Evolutionary conservation across 2,888 invertebrate species (phyloP), one percentile per base, ranked within the genome.

Genomic region (Achlya flavicornis): DNA sequence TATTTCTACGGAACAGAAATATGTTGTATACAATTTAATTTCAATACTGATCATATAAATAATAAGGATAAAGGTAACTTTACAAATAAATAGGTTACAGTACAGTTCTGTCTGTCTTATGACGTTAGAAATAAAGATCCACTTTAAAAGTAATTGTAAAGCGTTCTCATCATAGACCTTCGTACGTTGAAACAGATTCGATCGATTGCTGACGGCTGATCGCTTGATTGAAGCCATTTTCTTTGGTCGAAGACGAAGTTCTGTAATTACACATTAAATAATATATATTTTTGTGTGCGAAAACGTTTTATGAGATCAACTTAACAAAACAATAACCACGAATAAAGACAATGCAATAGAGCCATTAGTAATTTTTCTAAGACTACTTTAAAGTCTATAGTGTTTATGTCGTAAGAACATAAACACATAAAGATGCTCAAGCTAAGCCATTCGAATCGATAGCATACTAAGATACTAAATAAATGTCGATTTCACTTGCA

Each of bases 161-260:
- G 10, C 10, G 3, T 16, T 53, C 10, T 41, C 41, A 60, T 60
- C 81, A 87, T 58, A 88, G 80, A 10, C 78, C 83, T 61, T 86
- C 85, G 57, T 80, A 86, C 7, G 85, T 81, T 6, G 83, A 78
- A 38, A 75, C 70, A 0, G 84, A 81, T 16, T 85, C 84, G 46
- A 65, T 77, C 33, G 84, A 81, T 60, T 82, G 79, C 64, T 84
- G 84, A 11, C 81, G 81, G 35, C 76, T 78, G 26, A 83, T 32
- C 1, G 76, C 67, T 66, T 84, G 79, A 66, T 83, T 87, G 0
- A 85, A 67, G 41, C 90, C 88, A 68, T 90, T 91, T 64, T 90
- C 91, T 71, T 79, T 87, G 14, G 79, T 76, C 4, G 87, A 85
- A 3, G 93, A 92, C 3, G 93, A 92, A 26, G 81, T 88, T 38